Evolutionary conservation across 2,888 invertebrate genomes (phyloP).

Genomic region (Tanytarsus gracilentus): DNA sequence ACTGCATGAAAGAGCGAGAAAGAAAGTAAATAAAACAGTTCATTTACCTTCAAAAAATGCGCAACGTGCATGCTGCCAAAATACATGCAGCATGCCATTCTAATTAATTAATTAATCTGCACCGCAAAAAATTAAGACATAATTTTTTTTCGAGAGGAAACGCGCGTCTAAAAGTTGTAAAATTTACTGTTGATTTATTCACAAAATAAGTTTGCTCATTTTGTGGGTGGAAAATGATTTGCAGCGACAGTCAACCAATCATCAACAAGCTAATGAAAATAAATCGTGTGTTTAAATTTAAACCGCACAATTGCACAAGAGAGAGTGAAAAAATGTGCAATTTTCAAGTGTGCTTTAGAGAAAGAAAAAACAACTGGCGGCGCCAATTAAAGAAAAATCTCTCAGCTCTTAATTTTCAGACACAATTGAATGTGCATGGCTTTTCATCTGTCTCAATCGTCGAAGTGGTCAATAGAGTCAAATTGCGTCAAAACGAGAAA

Average conservation of each 20-base stretch:
- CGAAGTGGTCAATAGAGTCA: too few species aligned
- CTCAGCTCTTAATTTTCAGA: too few species aligned
- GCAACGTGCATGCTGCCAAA: background rate
- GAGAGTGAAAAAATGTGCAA: too few species aligned
- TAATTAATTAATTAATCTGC: constrained; percentile 8
- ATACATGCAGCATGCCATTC: constrained; percentile 7
- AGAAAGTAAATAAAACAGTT: too few species aligned
- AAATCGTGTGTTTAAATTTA: constrained; percentile 5
- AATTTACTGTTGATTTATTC: constrained; percentile 2
- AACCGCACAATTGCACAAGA: too few species aligned
- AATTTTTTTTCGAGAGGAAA: background rate
- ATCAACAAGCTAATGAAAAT: background rate
- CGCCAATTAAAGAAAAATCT: too few species aligned
- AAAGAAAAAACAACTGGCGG: background rate
- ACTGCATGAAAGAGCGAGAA: too few species aligned
- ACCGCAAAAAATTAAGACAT: background rate
- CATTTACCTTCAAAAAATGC: background rate
- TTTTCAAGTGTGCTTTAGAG: background rate
- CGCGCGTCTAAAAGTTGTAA: background rate
- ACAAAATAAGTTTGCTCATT: too few species aligned
- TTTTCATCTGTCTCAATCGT: too few species aligned
- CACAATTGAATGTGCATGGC: too few species aligned
- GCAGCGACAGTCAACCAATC: background rate
- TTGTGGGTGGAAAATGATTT: constrained; percentile 4
- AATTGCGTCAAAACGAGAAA: too few species aligned